Percentiles rank a stretch among this genome's conserved stretches.
These are phyloP conservation scores for Agrochola lychnidis DNA, from an alignment of 2,888 invertebrate species.

Conservation along the genomic window DNA sequence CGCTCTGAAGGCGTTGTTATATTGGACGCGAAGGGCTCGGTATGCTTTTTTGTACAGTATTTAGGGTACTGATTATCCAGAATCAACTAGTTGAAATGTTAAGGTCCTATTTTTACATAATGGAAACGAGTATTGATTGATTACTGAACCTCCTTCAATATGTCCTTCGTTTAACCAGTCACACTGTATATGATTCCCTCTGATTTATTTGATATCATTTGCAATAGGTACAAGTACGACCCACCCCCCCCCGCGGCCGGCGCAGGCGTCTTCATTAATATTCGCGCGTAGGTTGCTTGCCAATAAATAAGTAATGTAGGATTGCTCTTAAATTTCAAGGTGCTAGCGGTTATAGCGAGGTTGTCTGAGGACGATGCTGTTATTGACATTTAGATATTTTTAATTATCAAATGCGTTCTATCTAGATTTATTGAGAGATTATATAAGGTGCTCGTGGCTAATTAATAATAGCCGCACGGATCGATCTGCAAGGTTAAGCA, in stretches of 20 bases:
- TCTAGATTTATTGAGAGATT: not conserved
- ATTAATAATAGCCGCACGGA: no score
- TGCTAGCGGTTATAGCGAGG: constrained; percentile 2
- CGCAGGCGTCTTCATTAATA: constrained; percentile 71
- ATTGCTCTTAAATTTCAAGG: constrained; percentile 54
- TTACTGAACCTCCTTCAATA: not conserved
- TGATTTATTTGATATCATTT: constrained; percentile 72
- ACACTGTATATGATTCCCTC: constrained; percentile 19
- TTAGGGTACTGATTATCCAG: no score
- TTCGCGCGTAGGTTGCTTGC: constrained; percentile 70
- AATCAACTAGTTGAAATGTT: no score
- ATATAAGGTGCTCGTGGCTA: not conserved
- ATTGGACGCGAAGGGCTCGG: no score
- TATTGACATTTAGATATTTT: not conserved
- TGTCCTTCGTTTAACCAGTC: constrained; percentile 18
- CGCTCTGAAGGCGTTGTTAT: no score
- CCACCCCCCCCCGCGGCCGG: constrained; percentile 54
- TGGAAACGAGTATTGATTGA: no score
- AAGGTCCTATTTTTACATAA: no score
- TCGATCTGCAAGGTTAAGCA: not conserved
- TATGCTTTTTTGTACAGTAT: no score
- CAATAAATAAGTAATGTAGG: constrained; percentile 57
- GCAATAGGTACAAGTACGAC: constrained; percentile 60
- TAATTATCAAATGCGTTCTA: not conserved
- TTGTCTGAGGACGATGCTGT: not conserved